Evolutionary conservation across 2,888 invertebrate genomes (phyloP).

Genomic region (Microdon myrmicae): DNA sequence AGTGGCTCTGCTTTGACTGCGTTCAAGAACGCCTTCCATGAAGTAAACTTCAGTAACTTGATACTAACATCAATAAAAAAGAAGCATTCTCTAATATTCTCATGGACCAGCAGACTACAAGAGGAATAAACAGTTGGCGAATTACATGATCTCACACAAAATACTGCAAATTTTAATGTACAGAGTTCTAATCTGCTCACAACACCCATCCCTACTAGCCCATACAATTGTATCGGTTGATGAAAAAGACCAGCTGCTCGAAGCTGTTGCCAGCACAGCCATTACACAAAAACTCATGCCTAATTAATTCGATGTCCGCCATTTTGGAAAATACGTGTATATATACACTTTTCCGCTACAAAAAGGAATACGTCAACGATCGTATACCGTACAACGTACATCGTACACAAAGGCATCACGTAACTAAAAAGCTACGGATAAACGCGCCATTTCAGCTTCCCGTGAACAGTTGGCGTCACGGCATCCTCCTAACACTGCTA

Average conservation of each 20-base stretch:
- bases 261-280: constrained; percentile 34
- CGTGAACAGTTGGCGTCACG: constrained; percentile 46
- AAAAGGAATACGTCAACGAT: too few relatives aligned
- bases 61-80: too few relatives aligned
- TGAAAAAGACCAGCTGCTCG: constrained; percentile 23
- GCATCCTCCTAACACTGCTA: constrained; percentile 23
- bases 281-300: constrained; percentile 48
- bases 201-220: background rate
- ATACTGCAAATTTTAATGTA: constrained; percentile 25
- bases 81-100: too few relatives aligned
- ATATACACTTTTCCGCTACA: too few relatives aligned
- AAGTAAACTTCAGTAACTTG: too few relatives aligned
- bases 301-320: constrained; percentile 47
- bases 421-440: constrained; percentile 45
- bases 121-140: too few relatives aligned
- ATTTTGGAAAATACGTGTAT: constrained; percentile 41
- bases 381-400: too few relatives aligned
- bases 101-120: too few relatives aligned
- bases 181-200: background rate
- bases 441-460: constrained; percentile 35
- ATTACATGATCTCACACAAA: constrained; percentile 40
- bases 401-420: constrained; percentile 21
- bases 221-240: background rate
- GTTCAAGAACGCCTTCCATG: too few relatives aligned
- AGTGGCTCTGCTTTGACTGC: too few relatives aligned